Conservation (phyloP, 2,888 invertebrate species). For the Macrophya alboannulata region DNA sequence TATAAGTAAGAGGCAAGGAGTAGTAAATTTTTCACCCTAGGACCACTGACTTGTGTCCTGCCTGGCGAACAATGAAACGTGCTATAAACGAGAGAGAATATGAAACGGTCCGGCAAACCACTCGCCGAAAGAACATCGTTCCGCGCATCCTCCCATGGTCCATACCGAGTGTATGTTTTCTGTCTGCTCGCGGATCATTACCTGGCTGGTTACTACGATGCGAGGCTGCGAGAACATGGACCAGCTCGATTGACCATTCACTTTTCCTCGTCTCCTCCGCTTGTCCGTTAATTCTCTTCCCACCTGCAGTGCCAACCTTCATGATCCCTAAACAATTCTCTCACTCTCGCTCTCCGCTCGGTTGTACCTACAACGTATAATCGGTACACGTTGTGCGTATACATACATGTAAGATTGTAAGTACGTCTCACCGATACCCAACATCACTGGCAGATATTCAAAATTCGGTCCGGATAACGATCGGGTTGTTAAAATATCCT, state of each 20-base stretch:
- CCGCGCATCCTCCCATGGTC: background rate
- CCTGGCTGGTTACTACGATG: background rate
- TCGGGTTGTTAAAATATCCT: too few relatives aligned
- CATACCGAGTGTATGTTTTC: constrained; percentile 13
- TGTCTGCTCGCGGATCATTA: constrained; percentile 14
- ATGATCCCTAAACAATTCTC: too few relatives aligned
- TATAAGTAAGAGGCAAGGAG: background rate
- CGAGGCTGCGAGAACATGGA: background rate
- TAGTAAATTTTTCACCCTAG: background rate
- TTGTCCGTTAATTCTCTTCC: background rate
- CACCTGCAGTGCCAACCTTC: background rate
- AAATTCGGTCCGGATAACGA: too few relatives aligned
- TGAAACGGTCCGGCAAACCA: constrained; percentile 19
- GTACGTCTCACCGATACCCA: too few relatives aligned
- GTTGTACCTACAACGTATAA: background rate
- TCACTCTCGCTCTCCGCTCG: background rate
- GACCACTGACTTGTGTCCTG: background rate
- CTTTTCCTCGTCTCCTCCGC: constrained; percentile 10
- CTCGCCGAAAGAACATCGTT: constrained; percentile 23
- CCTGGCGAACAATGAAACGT: background rate
- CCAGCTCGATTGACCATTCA: constrained; percentile 8
- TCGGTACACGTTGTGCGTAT: background rate
- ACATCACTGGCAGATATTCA: too few relatives aligned
- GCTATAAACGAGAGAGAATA: background rate
- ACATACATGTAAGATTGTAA: background rate